Percentiles rank a stretch among this genome's conserved stretches.
These are phyloP conservation scores for Cheiracanthium punctorium DNA, from an alignment of 2,888 invertebrate genomes.

Conservation along the genomic window DNA sequence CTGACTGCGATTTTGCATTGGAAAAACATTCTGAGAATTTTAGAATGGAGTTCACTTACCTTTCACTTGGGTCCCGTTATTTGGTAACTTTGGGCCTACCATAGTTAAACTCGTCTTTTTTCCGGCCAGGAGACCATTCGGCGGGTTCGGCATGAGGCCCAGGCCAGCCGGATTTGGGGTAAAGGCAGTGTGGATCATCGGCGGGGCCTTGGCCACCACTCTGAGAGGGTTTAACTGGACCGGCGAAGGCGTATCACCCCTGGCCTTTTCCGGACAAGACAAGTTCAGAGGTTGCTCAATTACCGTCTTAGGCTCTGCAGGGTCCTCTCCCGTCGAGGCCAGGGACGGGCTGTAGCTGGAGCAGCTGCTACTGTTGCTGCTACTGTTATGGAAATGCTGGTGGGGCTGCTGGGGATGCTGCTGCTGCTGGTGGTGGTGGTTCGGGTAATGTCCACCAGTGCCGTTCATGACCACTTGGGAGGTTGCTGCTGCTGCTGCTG, in stretches of 20 bases:
- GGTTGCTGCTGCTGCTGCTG: background rate
- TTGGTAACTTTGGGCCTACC: conserved; percentile 16
- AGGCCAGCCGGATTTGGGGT: conserved; percentile 24
- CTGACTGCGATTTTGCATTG: conserved; percentile 41
- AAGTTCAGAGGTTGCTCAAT: conserved; percentile 68
- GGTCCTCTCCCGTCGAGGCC: conserved; percentile 27
- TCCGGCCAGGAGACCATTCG: conserved; percentile 7
- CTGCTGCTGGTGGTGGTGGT: conserved; percentile 63
- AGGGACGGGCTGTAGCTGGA: conserved; percentile 43
- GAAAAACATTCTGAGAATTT: conserved; percentile 5
- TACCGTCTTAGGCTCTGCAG: conserved; percentile 46
- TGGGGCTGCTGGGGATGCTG: conserved; percentile 59
- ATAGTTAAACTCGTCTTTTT: conserved; percentile 13
- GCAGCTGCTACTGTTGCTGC: conserved; percentile 50
- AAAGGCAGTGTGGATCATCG: conserved; percentile 25
- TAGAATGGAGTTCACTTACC: conserved; percentile 33
- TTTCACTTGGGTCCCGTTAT: conserved; percentile 29
- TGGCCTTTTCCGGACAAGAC: conserved; percentile 52
- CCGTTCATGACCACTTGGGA: conserved; percentile 40
- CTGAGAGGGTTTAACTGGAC: conserved; percentile 41
- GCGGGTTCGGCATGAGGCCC: conserved; percentile 14
- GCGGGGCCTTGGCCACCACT: conserved; percentile 26
- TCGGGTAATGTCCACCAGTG: conserved; percentile 50
- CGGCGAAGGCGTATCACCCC: conserved; percentile 47
- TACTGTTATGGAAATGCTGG: conserved; percentile 39